These are phyloP conservation scores for Sylvia atricapilla DNA, from an alignment of 2,113 vertebrate genomes.

Conservation along the genomic window DNA sequence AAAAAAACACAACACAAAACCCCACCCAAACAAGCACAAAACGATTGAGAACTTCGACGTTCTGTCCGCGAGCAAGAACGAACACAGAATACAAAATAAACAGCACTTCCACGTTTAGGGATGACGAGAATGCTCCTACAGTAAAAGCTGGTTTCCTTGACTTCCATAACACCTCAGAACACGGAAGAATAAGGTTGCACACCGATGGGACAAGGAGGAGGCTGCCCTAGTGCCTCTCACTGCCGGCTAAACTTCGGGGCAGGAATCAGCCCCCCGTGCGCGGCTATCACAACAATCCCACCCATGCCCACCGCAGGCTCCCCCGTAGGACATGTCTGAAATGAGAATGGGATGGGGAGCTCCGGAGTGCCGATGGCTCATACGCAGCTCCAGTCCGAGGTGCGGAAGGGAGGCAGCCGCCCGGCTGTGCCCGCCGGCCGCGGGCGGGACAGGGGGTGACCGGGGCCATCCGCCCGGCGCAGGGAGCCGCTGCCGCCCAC, in stretches of 20 bases:
- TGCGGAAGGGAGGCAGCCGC: fast-evolving
- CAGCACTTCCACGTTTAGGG: background rate
- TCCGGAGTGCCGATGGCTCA: fast-evolving
- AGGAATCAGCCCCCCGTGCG: fast-evolving
- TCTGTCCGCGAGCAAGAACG: background rate
- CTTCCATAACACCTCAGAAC: background rate
- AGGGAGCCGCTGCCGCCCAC: fast-evolving
- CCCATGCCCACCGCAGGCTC: fast-evolving
- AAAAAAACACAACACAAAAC: too few species aligned
- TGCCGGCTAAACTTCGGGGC: too few species aligned
- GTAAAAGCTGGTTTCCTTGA: background rate
- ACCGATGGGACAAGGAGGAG: background rate
- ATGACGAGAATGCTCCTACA: background rate
- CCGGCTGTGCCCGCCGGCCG: fast-evolving
- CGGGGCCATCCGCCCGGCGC: fast-evolving
- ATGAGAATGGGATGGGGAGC: fast-evolving
- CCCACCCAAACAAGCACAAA: background rate
- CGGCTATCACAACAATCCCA: fast-evolving
- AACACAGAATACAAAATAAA: background rate
- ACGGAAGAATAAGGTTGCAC: fast-evolving
- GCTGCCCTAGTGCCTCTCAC: background rate
- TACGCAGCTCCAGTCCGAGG: fast-evolving
- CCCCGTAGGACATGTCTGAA: fast-evolving
- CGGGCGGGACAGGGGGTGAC: fast-evolving
- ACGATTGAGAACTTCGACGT: background rate